These are phyloP conservation scores for Calephelis virginiensis DNA, from an alignment of 1,140 invertebrate species.

Conservation along the genomic window DNA sequence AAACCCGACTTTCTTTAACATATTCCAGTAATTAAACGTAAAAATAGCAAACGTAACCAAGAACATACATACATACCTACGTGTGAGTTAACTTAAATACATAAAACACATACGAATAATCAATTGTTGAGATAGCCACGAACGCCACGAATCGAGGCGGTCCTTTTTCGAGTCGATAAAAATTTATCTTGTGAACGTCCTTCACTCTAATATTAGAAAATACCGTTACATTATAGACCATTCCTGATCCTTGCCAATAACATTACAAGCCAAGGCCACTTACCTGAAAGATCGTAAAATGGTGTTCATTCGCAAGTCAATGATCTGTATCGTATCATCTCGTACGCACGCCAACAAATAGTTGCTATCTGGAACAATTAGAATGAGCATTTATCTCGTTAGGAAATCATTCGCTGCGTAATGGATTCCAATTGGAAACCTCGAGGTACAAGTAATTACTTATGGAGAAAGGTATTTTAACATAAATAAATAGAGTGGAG, in stretches of 20 bases:
- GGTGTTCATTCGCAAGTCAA: slow-evolving; percentile 96
- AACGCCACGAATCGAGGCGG: too few relatives aligned
- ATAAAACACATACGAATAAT: too few relatives aligned
- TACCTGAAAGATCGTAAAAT: slow-evolving; percentile 92
- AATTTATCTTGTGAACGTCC: too few relatives aligned
- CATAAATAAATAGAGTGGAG: background rate
- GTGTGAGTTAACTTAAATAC: too few relatives aligned
- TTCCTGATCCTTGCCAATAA: too few relatives aligned
- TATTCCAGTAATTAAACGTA: too few relatives aligned
- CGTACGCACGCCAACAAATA: slow-evolving; percentile 94
- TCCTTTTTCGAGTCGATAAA: too few relatives aligned
- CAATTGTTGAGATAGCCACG: too few relatives aligned
- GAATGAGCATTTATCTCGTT: slow-evolving; percentile 13
- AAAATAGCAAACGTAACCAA: too few relatives aligned
- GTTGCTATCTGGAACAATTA: slow-evolving; percentile 87
- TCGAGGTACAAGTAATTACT: background rate
- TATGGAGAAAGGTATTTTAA: background rate
- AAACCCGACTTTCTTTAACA: too few relatives aligned
- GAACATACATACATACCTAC: too few relatives aligned
- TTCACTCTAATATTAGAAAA: background rate
- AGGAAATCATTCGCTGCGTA: background rate
- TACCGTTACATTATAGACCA: too few relatives aligned
- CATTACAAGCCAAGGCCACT: slow-evolving; percentile 15
- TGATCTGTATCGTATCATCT: slow-evolving; percentile 95
- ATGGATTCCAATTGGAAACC: background rate